Conservation (phyloP, 2,113 vertebrate species). For the Pitta sordida region DNA sequence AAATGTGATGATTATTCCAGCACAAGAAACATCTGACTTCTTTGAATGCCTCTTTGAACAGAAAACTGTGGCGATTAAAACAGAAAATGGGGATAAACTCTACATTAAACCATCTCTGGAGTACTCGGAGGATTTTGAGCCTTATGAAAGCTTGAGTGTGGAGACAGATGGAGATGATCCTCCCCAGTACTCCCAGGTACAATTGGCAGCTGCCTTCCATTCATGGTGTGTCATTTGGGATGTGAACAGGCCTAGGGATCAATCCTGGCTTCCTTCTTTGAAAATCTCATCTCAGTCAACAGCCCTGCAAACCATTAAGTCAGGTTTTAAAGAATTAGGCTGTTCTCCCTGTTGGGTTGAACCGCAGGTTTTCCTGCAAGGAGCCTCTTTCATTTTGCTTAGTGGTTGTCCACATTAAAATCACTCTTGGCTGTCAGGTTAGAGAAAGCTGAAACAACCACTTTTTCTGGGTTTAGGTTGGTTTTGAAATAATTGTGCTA, state of each 20-base stretch:
- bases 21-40: neutral
- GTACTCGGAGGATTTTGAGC: conserved; percentile 86
- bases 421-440: neutral
- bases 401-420: neutral
- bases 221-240: neutral
- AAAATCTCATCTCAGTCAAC: neutral
- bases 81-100: conserved; percentile 78
- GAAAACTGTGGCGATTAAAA: conserved; percentile 86
- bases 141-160: conserved; percentile 70
- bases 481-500: neutral
- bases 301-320: neutral
- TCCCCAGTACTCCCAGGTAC: conserved; percentile 57
- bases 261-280: neutral
- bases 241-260: rapidly evolving
- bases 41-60: conserved; percentile 46
- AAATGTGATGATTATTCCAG: neutral
- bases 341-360: neutral
- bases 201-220: neutral
- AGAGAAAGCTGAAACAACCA: neutral
- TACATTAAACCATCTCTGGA: conserved; percentile 73
- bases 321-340: neutral
- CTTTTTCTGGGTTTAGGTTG: neutral
- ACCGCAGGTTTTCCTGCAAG: neutral
- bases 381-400: neutral
- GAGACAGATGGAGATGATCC: conserved; percentile 60